A percentile compares a stretch with the other conserved stretches of the same genome.
Conservation (phyloP, 2,113 vertebrate species). For the Pangasianodon hypophthalmus region DNA sequence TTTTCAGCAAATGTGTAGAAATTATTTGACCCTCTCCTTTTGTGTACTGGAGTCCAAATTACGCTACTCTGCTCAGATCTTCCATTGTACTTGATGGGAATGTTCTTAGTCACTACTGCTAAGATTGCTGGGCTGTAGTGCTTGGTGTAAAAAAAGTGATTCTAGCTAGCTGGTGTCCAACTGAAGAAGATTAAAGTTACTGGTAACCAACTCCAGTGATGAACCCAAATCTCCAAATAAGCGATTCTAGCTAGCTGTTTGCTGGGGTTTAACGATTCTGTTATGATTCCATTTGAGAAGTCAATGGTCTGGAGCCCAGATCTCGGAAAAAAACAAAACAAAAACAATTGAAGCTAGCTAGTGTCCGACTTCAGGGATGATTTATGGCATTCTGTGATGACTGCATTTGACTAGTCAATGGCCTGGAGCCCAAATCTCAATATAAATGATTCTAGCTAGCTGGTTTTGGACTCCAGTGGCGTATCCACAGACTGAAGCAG, state of each 20-base stretch:
- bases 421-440: background rate
- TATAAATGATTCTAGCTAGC: background rate
- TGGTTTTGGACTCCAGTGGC: background rate
- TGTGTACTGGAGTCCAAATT: background rate
- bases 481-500: slow-evolving; percentile 55
- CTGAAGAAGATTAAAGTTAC: background rate
- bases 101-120: background rate
- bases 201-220: background rate
- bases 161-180: background rate
- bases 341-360: background rate
- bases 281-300: background rate
- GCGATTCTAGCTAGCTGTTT: background rate
- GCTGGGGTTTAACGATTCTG: background rate
- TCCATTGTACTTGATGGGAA: background rate
- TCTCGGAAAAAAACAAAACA: background rate
- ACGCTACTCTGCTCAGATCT: background rate
- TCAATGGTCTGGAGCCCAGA: background rate
- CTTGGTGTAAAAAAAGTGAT: background rate
- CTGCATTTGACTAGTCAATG: background rate
- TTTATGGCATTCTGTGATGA: background rate
- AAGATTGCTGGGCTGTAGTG: background rate
- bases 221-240: background rate
- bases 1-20: background rate
- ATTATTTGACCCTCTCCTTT: background rate
- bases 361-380: background rate